Percentiles rank a stretch among this genome's conserved stretches.
Evolutionary conservation across 2,888 invertebrate species (phyloP).

Genomic region (Drosophila setosimentum): DNA sequence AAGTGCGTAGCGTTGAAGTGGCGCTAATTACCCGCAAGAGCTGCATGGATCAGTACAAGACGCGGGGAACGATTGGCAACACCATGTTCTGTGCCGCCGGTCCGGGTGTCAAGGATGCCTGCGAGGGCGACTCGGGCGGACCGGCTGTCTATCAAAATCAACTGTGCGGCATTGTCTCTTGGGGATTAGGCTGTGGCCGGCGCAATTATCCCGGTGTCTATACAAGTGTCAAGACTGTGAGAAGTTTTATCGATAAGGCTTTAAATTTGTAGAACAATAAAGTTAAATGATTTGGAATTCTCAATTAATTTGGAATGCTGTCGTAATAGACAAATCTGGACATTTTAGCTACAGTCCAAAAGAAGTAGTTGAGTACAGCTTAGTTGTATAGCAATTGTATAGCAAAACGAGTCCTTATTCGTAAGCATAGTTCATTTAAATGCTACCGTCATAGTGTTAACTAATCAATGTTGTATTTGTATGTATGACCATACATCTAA

Average conservation of each 20-base stretch:
- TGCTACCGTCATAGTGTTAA: not conserved
- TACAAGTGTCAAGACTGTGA: conserved; percentile 87
- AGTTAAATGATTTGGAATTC: not conserved
- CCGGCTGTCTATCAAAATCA: conserved; percentile 75
- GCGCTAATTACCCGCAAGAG: conserved; percentile 58
- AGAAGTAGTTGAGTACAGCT: too few relatives aligned
- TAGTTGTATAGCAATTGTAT: not conserved
- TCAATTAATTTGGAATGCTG: not conserved
- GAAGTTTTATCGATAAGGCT: conserved; percentile 70
- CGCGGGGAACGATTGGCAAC: conserved; percentile 55
- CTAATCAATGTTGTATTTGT: not conserved
- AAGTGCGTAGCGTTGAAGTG: conserved; percentile 73
- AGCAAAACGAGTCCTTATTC: not conserved
- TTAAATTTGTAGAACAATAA: conserved; percentile 42
- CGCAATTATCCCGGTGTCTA: conserved; percentile 92
- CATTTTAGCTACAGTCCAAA: not conserved
- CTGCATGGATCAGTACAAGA: conserved; percentile 64
- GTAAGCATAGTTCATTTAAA: not conserved
- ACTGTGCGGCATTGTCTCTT: conserved; percentile 90
- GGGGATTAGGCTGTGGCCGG: conserved; percentile 81
- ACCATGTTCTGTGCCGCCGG: conserved; percentile 82
- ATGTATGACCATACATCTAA: not conserved
- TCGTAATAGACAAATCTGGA: not conserved
- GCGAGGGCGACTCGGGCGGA: conserved; percentile 84
- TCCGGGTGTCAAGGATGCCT: conserved; percentile 76